Percentiles rank a stretch among this genome's conserved stretches.
Conservation (phyloP, 2,113 vertebrate genomes). For the Galbula dea region DNA sequence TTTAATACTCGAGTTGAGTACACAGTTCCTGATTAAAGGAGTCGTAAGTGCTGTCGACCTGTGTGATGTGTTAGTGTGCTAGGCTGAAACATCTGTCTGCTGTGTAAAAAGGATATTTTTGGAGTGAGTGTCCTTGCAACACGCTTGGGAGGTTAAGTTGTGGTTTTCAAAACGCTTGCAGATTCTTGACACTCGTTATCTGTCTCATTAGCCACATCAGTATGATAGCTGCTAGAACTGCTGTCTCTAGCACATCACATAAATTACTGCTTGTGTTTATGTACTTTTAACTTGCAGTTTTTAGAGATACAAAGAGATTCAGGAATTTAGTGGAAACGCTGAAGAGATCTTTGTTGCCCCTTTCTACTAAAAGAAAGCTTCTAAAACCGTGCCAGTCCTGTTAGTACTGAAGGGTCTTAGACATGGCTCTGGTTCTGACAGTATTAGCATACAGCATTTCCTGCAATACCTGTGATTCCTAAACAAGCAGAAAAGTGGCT, state of each 20-base stretch:
- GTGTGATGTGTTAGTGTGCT: neutral
- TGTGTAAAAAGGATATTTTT: neutral
- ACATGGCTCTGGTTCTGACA: neutral
- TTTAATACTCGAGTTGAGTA: neutral
- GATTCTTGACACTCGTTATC: neutral
- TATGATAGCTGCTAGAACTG: neutral
- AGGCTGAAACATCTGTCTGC: neutral
- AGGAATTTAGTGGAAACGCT: neutral
- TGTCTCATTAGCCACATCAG: neutral
- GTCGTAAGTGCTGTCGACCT: neutral
- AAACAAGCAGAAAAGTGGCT: neutral
- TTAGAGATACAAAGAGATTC: neutral
- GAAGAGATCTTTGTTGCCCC: neutral
- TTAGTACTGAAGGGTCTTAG: neutral
- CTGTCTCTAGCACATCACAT: neutral
- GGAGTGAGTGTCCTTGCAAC: neutral
- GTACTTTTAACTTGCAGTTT: neutral
- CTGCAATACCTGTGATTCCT: neutral
- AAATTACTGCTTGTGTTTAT: neutral
- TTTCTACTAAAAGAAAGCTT: neutral
- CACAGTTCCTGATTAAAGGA: neutral
- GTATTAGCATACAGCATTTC: neutral
- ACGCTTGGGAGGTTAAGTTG: neutral
- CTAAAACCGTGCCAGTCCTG: accelerated
- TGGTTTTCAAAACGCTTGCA: neutral